A percentile compares a stretch with the other conserved stretches of the same genome.
Conservation (phyloP, 2,888 invertebrate genomes). For the Protodeltote pygarga region DNA sequence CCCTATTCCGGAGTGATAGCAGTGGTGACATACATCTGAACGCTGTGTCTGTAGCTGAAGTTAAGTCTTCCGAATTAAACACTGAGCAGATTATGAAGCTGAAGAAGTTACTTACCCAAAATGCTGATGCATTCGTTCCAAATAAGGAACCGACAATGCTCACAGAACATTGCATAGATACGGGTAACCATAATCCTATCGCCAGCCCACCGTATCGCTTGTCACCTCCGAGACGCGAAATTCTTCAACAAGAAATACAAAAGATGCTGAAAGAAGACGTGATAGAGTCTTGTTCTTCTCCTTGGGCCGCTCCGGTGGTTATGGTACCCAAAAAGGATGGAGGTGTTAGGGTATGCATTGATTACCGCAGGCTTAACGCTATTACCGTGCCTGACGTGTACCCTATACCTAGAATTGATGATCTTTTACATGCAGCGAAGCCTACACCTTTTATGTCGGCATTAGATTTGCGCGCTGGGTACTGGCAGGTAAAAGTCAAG, state of each 20-base stretch:
- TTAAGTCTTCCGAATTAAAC: background rate
- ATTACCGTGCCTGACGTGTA: background rate
- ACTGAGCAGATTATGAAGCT: background rate
- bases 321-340: slow-evolving; percentile 61
- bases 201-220: slow-evolving; percentile 13
- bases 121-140: background rate
- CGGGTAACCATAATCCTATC: slow-evolving; percentile 16
- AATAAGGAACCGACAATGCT: background rate
- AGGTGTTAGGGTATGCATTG: slow-evolving; percentile 55
- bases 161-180: slow-evolving; percentile 24
- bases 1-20: slow-evolving; percentile 4
- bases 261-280: slow-evolving; percentile 1
- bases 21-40: background rate
- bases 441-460: slow-evolving; percentile 8
- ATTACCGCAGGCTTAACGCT: slow-evolving; percentile 23
- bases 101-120: background rate
- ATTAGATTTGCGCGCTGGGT: slow-evolving; percentile 8
- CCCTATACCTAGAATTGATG: slow-evolving; percentile 1
- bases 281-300: slow-evolving; percentile 21
- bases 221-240: slow-evolving; percentile 1
- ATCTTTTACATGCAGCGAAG: slow-evolving; percentile 8
- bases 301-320: slow-evolving; percentile 62
- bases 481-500: slow-evolving; percentile 8
- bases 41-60: background rate
- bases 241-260: slow-evolving; percentile 4